Percentiles rank a stretch among this genome's conserved stretches.
Evolutionary conservation across 2,113 vertebrate species (phyloP).

Genomic region (Notarius lentiginosus): DNA sequence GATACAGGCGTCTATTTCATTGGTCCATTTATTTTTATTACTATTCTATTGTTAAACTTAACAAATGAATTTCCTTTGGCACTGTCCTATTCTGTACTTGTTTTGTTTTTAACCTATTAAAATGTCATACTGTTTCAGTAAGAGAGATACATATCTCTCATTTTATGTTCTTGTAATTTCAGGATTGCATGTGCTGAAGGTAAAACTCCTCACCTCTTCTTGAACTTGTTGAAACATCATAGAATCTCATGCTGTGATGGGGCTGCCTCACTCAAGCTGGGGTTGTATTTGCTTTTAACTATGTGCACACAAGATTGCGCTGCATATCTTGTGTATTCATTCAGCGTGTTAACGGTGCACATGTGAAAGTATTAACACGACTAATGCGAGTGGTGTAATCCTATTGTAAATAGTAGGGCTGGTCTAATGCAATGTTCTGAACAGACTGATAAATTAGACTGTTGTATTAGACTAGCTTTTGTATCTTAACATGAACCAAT

Average conservation of each 20-base stretch:
- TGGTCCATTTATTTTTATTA: background rate
- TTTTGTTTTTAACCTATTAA: background rate
- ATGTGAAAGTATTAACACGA: background rate
- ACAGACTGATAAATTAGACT: background rate
- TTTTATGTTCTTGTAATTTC: constrained; percentile 4
- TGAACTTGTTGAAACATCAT: background rate
- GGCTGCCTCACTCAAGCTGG: too few relatives aligned
- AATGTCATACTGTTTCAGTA: background rate
- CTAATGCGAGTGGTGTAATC: background rate
- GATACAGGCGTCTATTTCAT: background rate
- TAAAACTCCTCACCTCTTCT: background rate
- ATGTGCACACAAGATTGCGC: background rate
- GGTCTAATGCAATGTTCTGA: background rate
- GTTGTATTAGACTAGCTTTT: background rate
- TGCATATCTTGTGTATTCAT: background rate
- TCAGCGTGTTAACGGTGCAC: background rate
- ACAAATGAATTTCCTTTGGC: background rate
- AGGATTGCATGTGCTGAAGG: background rate
- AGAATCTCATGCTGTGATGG: too few relatives aligned
- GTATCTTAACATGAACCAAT: background rate
- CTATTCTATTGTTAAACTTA: background rate
- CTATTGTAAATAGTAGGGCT: background rate
- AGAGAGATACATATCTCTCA: background rate
- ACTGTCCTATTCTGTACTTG: background rate
- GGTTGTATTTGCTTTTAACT: background rate